Conservation (phyloP, 1,140 invertebrate species). For the Bombus affinis region DNA sequence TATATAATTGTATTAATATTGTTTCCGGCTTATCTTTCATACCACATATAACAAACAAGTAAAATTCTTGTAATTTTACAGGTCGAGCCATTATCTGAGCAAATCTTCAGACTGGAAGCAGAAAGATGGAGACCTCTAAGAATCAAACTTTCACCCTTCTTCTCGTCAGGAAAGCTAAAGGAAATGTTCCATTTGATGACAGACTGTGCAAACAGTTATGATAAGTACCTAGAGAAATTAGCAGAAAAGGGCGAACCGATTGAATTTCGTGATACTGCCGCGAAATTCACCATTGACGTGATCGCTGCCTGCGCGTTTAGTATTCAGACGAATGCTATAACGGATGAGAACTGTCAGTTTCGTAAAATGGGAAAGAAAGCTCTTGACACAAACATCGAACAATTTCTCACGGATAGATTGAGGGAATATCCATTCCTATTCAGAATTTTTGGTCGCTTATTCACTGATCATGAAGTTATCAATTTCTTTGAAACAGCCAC, state of each 20-base stretch:
- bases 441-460: conserved; percentile 52
- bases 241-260: conserved; percentile 71
- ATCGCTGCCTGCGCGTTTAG: conserved; percentile 84
- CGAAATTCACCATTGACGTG: conserved; percentile 82
- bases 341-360: conserved; percentile 80
- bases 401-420: conserved; percentile 52
- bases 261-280: conserved; percentile 81
- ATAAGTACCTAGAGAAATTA: conserved; percentile 52
- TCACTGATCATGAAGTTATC: conserved; percentile 73
- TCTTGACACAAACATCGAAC: conserved; percentile 19
- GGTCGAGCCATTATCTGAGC: conserved; percentile 50
- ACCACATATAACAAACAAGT: too few species aligned
- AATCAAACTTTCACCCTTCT: conserved; percentile 40
- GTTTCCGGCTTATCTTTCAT: neutral
- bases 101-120: conserved; percentile 61
- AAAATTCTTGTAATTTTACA: conserved; percentile 15
- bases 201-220: conserved; percentile 78
- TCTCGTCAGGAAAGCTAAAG: conserved; percentile 59
- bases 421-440: conserved; percentile 67
- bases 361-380: conserved; percentile 71
- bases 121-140: conserved; percentile 66
- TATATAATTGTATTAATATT: neutral
- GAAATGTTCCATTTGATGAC: conserved; percentile 70
- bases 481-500: conserved; percentile 81
- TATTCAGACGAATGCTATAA: conserved; percentile 81